phyloP scores from a whole-genome alignment of 1,140 invertebrate genomes.

The Heliconius melpomene region DNA sequence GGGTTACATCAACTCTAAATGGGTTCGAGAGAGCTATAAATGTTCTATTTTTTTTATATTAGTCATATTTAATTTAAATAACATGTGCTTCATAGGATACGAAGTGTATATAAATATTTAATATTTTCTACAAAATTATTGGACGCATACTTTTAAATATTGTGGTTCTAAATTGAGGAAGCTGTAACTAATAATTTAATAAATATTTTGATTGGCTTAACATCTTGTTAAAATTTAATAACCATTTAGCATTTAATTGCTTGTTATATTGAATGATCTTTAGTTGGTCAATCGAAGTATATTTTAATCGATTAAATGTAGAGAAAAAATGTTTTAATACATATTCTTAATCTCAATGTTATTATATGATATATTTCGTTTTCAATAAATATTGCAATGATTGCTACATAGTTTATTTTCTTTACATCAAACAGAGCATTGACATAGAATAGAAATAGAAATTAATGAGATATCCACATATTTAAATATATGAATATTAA shows the following conservation, averaged over 20 bases:
- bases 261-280: too few relatives aligned
- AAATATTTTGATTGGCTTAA: background rate
- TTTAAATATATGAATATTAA: conserved; percentile 4
- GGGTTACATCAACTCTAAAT: conserved; percentile 41
- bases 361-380: background rate
- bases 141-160: background rate
- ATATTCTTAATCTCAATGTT: too few relatives aligned
- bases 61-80: conserved; percentile 41
- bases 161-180: background rate
- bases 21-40: conserved; percentile 35
- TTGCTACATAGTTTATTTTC: conserved; percentile 11
- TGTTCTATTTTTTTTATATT: conserved; percentile 33
- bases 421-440: background rate
- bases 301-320: too few relatives aligned
- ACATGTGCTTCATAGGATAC: conserved; percentile 26
- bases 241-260: background rate
- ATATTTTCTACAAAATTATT: background rate
- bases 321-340: too few relatives aligned
- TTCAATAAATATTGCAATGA: background rate
- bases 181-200: background rate
- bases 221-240: background rate
- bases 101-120: conserved; percentile 22
- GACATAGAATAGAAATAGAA: background rate
- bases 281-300: too few relatives aligned
- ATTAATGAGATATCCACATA: conserved; percentile 1